These are phyloP conservation scores for Agriopis aurantiaria DNA, from an alignment of 2,888 invertebrate species.

Conservation along the genomic window DNA sequence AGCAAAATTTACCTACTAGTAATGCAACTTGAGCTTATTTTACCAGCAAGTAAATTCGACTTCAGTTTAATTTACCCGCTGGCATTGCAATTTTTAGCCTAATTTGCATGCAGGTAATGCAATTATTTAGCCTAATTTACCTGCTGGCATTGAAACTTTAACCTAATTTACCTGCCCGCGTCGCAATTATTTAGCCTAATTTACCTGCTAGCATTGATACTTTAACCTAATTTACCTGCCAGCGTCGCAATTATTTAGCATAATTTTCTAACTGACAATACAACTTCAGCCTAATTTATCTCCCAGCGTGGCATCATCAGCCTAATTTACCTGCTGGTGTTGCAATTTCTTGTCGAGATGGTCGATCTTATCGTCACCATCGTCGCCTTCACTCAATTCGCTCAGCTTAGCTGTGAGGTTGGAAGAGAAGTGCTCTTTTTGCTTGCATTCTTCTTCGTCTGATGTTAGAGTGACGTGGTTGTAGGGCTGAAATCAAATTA, in stretches of 20 bases:
- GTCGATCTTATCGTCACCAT: constrained; percentile 78
- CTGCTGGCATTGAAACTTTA: constrained; percentile 1
- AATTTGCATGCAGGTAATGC: too few relatives aligned
- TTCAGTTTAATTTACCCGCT: neutral
- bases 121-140: neutral
- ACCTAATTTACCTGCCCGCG: neutral
- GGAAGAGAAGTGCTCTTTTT: constrained; percentile 86
- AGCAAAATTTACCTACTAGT: neutral
- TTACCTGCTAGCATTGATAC: neutral
- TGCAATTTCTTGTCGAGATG: constrained; percentile 88
- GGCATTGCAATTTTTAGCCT: neutral
- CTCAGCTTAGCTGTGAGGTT: constrained; percentile 86
- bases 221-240: neutral
- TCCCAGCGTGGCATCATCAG: constrained; percentile 1
- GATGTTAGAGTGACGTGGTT: constrained; percentile 91
- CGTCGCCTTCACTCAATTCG: constrained; percentile 62
- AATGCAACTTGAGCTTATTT: neutral
- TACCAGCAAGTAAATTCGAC: neutral
- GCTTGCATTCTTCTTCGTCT: constrained; percentile 91
- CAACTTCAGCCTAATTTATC: neutral
- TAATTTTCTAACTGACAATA: neutral
- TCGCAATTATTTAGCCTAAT: neutral
- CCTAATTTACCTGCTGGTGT: constrained; percentile 86
- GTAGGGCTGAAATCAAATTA: constrained; percentile 84
- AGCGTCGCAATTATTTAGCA: neutral